Percentiles rank a stretch among this genome's conserved stretches.
Conservation (phyloP, 2,797 vertebrate species). For the Eutrigla gurnardus region DNA sequence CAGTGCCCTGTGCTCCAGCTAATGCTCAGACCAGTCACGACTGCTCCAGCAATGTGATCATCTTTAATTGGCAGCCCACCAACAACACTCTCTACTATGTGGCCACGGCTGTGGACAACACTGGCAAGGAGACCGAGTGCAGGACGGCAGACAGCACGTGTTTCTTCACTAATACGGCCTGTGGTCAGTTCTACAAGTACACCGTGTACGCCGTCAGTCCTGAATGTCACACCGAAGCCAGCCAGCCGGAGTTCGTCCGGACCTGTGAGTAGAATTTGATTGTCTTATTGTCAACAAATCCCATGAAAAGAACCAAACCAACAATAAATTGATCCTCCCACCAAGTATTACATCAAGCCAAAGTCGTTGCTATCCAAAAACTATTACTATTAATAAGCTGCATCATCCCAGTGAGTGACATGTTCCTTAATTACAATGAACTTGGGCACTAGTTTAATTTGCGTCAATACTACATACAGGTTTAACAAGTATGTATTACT, state of each 20-base stretch:
- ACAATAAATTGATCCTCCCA: background rate
- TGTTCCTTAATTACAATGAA: background rate
- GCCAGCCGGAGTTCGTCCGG: conserved; percentile 47
- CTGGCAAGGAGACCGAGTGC: conserved; percentile 62
- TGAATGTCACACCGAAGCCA: conserved; percentile 71
- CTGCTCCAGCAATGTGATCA: conserved; percentile 79
- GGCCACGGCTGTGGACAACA: conserved; percentile 67
- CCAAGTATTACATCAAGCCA: background rate
- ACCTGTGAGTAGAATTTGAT: conserved; percentile 76
- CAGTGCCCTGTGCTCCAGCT: conserved; percentile 84
- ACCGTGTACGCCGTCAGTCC: conserved; percentile 73
- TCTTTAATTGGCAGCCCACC: conserved; percentile 78
- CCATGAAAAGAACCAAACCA: background rate
- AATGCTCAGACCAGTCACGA: conserved; percentile 43
- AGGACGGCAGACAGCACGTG: conserved; percentile 73
- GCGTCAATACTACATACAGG: background rate
- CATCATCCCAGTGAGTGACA: background rate
- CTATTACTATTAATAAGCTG: background rate
- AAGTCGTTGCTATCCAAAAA: background rate
- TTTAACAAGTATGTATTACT: background rate
- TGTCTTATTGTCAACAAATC: conserved; percentile 6
- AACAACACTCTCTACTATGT: conserved; percentile 79
- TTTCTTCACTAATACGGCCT: conserved; percentile 78
- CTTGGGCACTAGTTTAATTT: background rate
- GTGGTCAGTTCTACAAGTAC: conserved; percentile 81